These are phyloP conservation scores for Patella ulyssiponensis DNA, from an alignment of 2,888 invertebrate genomes.

Conservation along the genomic window DNA sequence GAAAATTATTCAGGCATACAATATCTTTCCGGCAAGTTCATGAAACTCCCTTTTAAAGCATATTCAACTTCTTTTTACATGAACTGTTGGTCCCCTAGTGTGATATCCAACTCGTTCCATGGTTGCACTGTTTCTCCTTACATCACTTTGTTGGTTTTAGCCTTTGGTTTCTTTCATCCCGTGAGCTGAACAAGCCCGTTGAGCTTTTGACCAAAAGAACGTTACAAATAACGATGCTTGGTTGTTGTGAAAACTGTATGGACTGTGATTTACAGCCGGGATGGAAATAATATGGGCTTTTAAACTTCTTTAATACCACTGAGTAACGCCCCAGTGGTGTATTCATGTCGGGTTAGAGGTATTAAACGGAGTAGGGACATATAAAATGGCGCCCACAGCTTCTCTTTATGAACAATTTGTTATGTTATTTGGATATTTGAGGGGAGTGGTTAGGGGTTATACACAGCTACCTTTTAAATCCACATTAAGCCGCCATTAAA, in stretches of 20 bases:
- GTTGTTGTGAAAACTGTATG: background rate
- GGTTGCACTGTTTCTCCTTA: too few relatives aligned
- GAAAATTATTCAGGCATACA: background rate
- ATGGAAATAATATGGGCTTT: slow-evolving; percentile 5
- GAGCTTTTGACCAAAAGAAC: too few relatives aligned
- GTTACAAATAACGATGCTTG: too few relatives aligned
- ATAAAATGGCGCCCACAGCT: background rate
- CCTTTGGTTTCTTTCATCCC: too few relatives aligned
- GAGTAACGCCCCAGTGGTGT: slow-evolving; percentile 7
- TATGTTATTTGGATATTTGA: background rate
- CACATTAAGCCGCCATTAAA: background rate
- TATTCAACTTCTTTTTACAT: too few relatives aligned
- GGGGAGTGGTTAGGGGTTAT: slow-evolving; percentile 1
- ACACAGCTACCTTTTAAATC: background rate
- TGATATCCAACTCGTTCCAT: too few relatives aligned
- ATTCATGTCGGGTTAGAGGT: background rate
- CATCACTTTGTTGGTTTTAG: too few relatives aligned
- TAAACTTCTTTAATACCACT: background rate
- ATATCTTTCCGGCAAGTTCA: background rate
- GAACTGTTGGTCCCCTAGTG: too few relatives aligned
- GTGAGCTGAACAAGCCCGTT: too few relatives aligned
- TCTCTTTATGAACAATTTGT: background rate
- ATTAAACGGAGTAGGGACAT: background rate
- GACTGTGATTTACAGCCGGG: background rate
- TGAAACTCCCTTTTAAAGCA: too few relatives aligned